Percentiles rank a stretch among this genome's conserved stretches.
Evolutionary conservation across 2,113 vertebrate genomes (phyloP).

Genomic region (Ardeotis arabs): DNA sequence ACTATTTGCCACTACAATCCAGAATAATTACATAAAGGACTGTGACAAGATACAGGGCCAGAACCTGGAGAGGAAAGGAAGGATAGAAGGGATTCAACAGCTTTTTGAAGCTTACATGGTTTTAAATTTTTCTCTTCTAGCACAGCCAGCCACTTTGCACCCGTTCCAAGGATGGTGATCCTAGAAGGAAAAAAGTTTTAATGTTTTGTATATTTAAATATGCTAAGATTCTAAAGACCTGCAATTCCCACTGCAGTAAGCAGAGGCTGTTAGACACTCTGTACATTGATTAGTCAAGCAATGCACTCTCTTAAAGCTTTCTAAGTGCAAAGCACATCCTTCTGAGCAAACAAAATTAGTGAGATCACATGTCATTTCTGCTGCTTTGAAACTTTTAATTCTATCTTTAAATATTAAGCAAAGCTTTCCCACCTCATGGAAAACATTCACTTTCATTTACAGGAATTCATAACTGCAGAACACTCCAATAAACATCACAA

Average conservation of each 20-base stretch:
- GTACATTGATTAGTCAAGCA: neutral
- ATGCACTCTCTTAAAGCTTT: neutral
- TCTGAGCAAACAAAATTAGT: neutral
- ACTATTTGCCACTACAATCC: neutral
- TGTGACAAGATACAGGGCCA: neutral
- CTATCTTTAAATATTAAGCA: conserved; percentile 28
- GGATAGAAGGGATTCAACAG: neutral
- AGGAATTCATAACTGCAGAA: neutral
- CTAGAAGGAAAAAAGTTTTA: conserved; percentile 62
- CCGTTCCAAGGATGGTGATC: conserved; percentile 93
- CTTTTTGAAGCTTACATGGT: conserved; percentile 81
- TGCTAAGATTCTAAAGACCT: neutral
- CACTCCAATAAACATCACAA: neutral
- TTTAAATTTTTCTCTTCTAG: conserved; percentile 90
- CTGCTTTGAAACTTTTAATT: neutral
- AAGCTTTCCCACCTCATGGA: neutral
- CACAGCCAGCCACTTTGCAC: conserved; percentile 95
- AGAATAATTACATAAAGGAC: neutral
- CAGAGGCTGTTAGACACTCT: neutral
- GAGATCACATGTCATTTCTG: neutral
- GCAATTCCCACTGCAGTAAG: neutral
- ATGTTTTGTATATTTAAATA: neutral
- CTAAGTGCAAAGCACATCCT: neutral
- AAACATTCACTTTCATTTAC: neutral
- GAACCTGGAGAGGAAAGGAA: neutral